These are phyloP conservation scores for Bambusicola thoracicus DNA, from an alignment of 2,113 vertebrate genomes.

Conservation along the genomic window DNA sequence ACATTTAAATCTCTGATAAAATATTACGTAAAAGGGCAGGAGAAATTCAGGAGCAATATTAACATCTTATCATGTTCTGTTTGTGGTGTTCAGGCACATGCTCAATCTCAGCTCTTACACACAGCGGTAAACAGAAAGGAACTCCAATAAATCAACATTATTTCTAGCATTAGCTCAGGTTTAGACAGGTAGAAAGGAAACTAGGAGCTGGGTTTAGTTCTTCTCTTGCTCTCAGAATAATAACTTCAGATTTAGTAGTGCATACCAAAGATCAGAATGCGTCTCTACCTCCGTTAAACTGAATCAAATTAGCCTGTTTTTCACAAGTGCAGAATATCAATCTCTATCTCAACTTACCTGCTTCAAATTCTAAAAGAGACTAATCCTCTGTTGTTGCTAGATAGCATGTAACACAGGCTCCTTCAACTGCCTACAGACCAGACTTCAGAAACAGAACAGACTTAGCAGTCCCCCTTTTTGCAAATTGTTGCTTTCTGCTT, in stretches of 20 bases:
- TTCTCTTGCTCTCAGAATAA: not conserved
- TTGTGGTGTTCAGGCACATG: not conserved
- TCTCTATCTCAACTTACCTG: not conserved
- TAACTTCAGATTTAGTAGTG: not conserved
- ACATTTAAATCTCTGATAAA: slow-evolving; percentile 68
- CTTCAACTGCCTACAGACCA: not conserved
- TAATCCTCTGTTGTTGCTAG: not conserved
- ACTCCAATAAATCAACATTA: not conserved
- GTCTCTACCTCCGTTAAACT: not conserved
- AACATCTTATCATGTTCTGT: not conserved
- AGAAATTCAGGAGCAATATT: slow-evolving; percentile 46
- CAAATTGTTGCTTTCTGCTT: not conserved
- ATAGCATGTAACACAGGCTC: not conserved
- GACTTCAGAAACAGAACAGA: not conserved
- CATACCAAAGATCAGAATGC: not conserved
- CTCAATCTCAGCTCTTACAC: not conserved
- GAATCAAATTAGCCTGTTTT: not conserved
- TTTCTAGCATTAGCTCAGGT: not conserved
- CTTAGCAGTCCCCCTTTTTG: not conserved
- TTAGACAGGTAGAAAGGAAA: slow-evolving; percentile 15
- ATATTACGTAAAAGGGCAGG: slow-evolving; percentile 46
- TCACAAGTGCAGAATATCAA: not conserved
- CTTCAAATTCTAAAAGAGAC: not conserved
- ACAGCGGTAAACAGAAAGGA: not conserved
- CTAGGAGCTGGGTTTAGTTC: not conserved